Base-by-base conservation (phyloP, 1,140 invertebrate species). In the Drosophila subobscura region DNA sequence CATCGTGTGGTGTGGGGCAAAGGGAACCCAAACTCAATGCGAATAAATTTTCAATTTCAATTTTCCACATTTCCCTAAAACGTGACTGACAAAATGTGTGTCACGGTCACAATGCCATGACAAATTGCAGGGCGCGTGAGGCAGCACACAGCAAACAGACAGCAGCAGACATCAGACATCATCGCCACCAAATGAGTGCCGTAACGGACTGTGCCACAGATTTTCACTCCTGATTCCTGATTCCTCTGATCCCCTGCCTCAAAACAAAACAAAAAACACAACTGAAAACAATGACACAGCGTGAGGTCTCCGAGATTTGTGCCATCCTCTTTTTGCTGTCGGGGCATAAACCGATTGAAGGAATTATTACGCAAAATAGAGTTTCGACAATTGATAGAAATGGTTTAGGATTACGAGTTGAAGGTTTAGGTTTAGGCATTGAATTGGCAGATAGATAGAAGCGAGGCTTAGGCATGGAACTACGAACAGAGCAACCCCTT, bases 311-410 rank as follows among this genome's bases (percentile, higher is more conserved):
- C 37, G 44, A 55, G 58, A 58, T 33, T 66, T 42, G 20, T 1
- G 37, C 16, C 16, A 52, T 40, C 45, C 6, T 41, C n/a, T 41
- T 51, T 51, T 52, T 57, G 40, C 14, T 46, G 5, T 57, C 47
- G 16, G 20, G 51, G 25, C 58, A 56, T 86, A 86, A 85, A 76
- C 74, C 70, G 83, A 83, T 81, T 79, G 59, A 59, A 37, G 83
- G 63, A 65, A 78, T 86, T 86, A 86, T 86, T 86, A 89, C 81
- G 81, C 81, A 88, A 86, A 86, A 88, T 86, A 59, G 65, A 78
- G 83, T 58, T 71, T 61, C 1, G 27, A 77, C 70, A 77, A 81
- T 63, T 14, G 47, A 52, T 5, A 33, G 10, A 41, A 47, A 54
- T 25, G 59, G 63, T 22, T 66, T 67, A 27, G 50, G 33, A 49